Evolutionary conservation across 2,113 vertebrate species (phyloP).

Genomic region (Charadrius vociferus): DNA sequence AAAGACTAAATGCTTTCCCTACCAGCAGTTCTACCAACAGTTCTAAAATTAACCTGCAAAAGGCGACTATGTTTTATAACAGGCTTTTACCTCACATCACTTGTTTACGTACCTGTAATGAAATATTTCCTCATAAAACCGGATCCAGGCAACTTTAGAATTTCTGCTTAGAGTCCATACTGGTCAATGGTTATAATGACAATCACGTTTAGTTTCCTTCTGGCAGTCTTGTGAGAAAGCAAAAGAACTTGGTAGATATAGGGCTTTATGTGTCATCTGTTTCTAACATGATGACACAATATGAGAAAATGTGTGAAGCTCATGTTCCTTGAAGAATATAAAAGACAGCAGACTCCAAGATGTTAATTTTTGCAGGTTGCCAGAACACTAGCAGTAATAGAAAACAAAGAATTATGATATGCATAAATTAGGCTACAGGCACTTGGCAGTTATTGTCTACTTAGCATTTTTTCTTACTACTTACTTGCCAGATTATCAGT

Average conservation of each 20-base stretch:
- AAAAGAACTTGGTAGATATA: not conserved
- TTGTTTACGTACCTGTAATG: not conserved
- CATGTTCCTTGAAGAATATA: not conserved
- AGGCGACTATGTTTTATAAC: not conserved
- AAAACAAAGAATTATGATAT: not conserved
- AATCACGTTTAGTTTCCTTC: not conserved
- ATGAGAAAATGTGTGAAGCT: not conserved
- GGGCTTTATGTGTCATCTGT: not conserved
- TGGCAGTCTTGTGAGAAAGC: not conserved
- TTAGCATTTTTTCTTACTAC: not conserved
- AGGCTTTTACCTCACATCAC: not conserved
- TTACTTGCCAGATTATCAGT: not conserved
- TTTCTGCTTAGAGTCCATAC: not conserved
- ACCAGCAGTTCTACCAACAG: not conserved
- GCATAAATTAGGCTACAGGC: not conserved
- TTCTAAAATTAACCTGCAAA: not conserved
- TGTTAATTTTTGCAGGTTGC: not conserved
- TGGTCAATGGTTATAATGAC: not conserved
- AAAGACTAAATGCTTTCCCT: not conserved
- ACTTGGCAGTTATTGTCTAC: not conserved
- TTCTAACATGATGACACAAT: not conserved
- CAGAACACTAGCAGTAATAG: not conserved
- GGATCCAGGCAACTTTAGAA: not conserved
- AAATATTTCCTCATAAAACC: not conserved
- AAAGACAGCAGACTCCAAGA: not conserved